phyloP scores from a whole-genome alignment of 2,888 invertebrate genomes.

The Xylota segnis region DNA sequence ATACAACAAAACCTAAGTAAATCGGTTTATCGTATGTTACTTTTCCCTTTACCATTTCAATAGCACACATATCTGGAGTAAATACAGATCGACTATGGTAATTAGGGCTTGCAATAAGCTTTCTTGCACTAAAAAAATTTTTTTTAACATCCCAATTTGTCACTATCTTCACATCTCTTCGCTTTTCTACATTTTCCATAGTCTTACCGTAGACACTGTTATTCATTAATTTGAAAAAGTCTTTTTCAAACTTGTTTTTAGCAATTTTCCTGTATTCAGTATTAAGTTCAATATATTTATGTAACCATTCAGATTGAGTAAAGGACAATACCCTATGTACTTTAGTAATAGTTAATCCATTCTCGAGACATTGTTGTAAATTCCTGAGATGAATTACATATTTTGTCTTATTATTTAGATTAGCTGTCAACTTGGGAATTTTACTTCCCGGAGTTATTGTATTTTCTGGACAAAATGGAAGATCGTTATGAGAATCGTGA shows the following conservation, averaged over 20 bases:
- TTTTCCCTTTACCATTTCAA: constrained; percentile 79
- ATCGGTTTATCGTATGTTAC: constrained; percentile 82
- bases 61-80: constrained; percentile 80
- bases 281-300: constrained; percentile 75
- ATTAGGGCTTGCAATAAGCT: constrained; percentile 78
- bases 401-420: constrained; percentile 67
- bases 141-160: constrained; percentile 53
- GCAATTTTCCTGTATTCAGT: not conserved
- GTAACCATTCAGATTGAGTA: constrained; percentile 78
- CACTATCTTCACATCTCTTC: constrained; percentile 70
- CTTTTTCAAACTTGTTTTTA: constrained; percentile 70
- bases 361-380: constrained; percentile 77
- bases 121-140: constrained; percentile 32
- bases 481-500: too few species aligned
- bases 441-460: constrained; percentile 51
- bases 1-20: constrained; percentile 81
- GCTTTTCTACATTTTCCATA: constrained; percentile 76
- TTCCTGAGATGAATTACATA: constrained; percentile 78
- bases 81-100: constrained; percentile 80
- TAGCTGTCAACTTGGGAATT: constrained; percentile 59
- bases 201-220: constrained; percentile 78
- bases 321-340: constrained; percentile 78
- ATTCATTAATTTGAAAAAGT: constrained; percentile 81
- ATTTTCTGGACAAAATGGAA: too few species aligned
- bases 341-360: constrained; percentile 78